Conservation (phyloP, 2,797 vertebrate species). For the Chloroceryle inda region DNA sequence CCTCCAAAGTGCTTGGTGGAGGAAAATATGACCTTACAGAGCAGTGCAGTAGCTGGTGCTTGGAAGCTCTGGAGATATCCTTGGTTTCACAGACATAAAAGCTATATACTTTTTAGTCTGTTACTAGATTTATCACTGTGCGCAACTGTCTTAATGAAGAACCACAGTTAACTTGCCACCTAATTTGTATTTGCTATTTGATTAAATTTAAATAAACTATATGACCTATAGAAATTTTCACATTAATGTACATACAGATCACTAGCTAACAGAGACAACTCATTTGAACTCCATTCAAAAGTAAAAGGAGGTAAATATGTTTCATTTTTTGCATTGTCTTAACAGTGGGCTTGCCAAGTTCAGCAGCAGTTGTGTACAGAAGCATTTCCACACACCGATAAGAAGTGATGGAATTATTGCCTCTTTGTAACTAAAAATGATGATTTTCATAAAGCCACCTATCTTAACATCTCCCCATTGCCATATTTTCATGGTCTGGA, state of each 20-base stretch:
- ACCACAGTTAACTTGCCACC: background rate
- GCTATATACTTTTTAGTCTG: background rate
- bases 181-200: background rate
- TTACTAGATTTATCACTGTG: background rate
- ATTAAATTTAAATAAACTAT: background rate
- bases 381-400: background rate
- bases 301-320: background rate
- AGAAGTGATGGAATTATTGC: conserved; percentile 32
- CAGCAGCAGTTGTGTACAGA: background rate
- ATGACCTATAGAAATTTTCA: background rate
- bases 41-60: background rate
- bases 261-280: background rate
- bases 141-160: background rate
- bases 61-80: background rate
- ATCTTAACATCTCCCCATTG: conserved; percentile 41
- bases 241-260: background rate
- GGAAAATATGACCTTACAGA: background rate
- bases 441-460: conserved; percentile 52
- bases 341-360: background rate
- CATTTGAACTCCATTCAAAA: background rate
- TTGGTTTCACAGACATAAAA: background rate
- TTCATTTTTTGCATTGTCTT: background rate
- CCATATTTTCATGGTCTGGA: conserved; percentile 56
- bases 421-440: conserved; percentile 54
- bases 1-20: background rate